Evolutionary conservation across 2,797 vertebrate genomes (phyloP).

Genomic region (Liasis olivaceus): DNA sequence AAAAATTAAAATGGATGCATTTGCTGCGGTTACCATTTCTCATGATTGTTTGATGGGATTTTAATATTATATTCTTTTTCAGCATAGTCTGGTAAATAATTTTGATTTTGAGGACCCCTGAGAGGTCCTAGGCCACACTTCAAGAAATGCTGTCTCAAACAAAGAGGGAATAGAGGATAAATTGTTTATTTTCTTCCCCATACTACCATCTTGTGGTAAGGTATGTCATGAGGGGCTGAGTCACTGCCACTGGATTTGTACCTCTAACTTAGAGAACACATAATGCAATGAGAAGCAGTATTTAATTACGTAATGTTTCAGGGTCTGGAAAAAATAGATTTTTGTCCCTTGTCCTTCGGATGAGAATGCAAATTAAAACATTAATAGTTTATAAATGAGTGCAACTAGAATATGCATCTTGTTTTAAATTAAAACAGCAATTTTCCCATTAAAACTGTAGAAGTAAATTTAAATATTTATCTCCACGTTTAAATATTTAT

Average conservation of each 20-base stretch:
- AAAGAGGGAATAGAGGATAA: not conserved
- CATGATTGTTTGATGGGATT: too few relatives aligned
- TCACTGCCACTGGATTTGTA: not conserved
- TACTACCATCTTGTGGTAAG: not conserved
- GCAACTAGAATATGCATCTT: conserved; percentile 45
- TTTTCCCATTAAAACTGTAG: conserved; percentile 36
- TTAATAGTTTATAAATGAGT: conserved; percentile 68
- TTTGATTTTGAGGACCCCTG: too few relatives aligned
- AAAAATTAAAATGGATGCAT: too few relatives aligned
- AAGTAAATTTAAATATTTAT: conserved; percentile 50
- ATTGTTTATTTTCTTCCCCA: not conserved
- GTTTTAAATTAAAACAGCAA: conserved; percentile 59
- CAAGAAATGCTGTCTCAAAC: not conserved
- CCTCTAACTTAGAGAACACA: not conserved
- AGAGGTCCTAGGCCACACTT: not conserved
- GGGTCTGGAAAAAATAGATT: conserved; percentile 53
- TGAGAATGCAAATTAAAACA: conserved; percentile 68
- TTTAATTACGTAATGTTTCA: conserved; percentile 69
- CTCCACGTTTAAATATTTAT: conserved; percentile 47
- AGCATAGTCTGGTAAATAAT: too few relatives aligned
- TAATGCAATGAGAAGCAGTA: conserved; percentile 51
- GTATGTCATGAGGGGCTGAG: not conserved
- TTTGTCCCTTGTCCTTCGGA: conserved; percentile 55
- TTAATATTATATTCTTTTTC: too few relatives aligned
- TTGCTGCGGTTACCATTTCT: too few relatives aligned